Conservation (phyloP, 2,888 invertebrate species). For the Erebia palarica region DNA sequence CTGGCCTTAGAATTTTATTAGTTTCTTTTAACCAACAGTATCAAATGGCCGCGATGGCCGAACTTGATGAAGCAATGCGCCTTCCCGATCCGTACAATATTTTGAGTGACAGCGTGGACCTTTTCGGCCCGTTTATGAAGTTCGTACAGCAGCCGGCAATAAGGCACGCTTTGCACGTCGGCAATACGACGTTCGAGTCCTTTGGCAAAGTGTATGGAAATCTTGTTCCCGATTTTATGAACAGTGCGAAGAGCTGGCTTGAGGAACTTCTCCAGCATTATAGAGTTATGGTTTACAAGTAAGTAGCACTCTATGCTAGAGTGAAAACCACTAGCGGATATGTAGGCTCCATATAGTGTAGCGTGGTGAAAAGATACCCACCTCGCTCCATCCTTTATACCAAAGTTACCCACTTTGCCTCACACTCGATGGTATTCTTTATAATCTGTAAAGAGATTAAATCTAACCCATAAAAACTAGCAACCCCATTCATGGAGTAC, state of each 20-base stretch:
- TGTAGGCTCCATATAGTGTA: no score
- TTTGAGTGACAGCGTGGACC: background rate
- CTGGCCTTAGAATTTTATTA: background rate
- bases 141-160: slow-evolving; percentile 53
- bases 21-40: background rate
- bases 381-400: no score
- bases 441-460: no score
- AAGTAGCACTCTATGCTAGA: slow-evolving; percentile 24
- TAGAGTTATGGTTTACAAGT: slow-evolving; percentile 64
- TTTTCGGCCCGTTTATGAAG: background rate
- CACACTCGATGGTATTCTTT: no score
- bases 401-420: no score
- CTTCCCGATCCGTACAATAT: slow-evolving; percentile 5
- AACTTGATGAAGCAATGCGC: background rate
- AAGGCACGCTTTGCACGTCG: slow-evolving; percentile 67
- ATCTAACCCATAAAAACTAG: no score
- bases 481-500: no score
- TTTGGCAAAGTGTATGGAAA: slow-evolving; percentile 61
- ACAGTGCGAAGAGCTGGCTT: slow-evolving; percentile 55
- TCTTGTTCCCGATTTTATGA: slow-evolving; percentile 65
- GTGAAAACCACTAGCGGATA: no score
- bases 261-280: slow-evolving; percentile 66
- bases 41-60: background rate
- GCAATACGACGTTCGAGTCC: slow-evolving; percentile 56
- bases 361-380: no score